Percentiles rank a stretch among this genome's conserved stretches.
phyloP scores from a whole-genome alignment of 2,113 vertebrate genomes.

The Thryonomys swinderianus region DNA sequence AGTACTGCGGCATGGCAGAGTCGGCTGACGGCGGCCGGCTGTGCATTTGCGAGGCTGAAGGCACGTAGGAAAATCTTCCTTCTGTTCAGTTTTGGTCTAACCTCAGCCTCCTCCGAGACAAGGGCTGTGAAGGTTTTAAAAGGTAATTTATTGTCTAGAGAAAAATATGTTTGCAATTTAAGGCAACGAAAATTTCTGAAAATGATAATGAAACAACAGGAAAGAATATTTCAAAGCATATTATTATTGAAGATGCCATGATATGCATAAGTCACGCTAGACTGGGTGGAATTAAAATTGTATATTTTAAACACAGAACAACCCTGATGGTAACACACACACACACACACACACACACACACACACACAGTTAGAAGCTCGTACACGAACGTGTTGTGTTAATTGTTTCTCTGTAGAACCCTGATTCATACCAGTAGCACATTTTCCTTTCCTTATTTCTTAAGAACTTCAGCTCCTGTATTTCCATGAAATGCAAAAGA shows the following conservation, averaged over 20 bases:
- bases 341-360: neutral
- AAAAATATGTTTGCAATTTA: neutral
- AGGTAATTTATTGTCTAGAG: neutral
- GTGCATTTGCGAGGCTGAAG: neutral
- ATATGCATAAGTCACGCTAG: neutral
- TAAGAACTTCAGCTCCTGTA: neutral
- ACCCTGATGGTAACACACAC: neutral
- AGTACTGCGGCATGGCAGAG: rapidly evolving
- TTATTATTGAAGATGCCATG: neutral
- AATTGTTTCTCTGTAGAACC: neutral
- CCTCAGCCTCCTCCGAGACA: neutral
- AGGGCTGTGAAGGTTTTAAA: neutral
- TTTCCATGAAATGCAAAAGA: neutral
- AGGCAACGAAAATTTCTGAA: neutral
- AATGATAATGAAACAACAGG: neutral
- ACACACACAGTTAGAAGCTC: neutral
- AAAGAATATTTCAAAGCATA: neutral
- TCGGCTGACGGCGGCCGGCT: neutral
- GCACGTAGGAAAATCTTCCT: neutral
- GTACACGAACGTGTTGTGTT: neutral
- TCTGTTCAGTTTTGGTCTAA: neutral
- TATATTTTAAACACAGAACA: neutral
- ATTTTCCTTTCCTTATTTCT: neutral
- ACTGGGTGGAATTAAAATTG: neutral
- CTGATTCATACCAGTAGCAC: neutral